A percentile compares a stretch with the other conserved stretches of the same genome.
Conservation (phyloP, 2,113 vertebrate genomes). For the Coryphaenoides rupestris region DNA sequence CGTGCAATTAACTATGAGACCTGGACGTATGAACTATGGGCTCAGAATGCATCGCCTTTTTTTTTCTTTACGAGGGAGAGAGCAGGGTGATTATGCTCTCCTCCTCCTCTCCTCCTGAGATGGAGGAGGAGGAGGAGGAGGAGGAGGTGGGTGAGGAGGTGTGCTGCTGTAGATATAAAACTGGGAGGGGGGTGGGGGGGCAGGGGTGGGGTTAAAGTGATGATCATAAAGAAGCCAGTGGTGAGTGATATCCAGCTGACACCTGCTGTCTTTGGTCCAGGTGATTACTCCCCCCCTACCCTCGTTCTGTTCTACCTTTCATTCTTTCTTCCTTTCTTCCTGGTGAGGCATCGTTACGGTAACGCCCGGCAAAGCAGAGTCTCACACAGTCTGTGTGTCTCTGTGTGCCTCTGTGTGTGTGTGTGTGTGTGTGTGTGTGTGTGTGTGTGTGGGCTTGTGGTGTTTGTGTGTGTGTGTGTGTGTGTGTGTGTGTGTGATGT, state of each 20-base stretch:
- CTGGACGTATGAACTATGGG: constrained; percentile 78
- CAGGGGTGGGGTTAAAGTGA: constrained; percentile 58
- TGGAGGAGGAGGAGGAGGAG: constrained; percentile 62
- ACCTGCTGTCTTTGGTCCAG: constrained; percentile 47
- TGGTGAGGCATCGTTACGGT: constrained; percentile 56
- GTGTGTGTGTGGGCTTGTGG: constrained; percentile 20
- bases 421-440: not conserved
- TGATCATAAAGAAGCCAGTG: constrained; percentile 60
- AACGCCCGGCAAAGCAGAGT: constrained; percentile 44
- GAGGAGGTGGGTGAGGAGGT: constrained; percentile 33
- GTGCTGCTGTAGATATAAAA: constrained; percentile 46
- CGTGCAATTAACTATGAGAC: constrained; percentile 85
- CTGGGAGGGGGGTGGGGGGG: too few relatives aligned
- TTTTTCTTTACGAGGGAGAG: constrained; percentile 67
- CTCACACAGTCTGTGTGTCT: too few relatives aligned
- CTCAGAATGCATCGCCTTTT: constrained; percentile 71
- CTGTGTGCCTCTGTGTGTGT: not conserved
- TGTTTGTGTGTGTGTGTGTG: not conserved
- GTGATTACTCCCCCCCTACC: constrained; percentile 48
- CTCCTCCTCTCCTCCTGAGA: constrained; percentile 46
- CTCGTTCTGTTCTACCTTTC: too few relatives aligned
- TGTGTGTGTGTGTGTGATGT: too few relatives aligned
- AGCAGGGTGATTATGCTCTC: constrained; percentile 48
- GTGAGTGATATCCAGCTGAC: constrained; percentile 60
- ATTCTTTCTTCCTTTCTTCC: constrained; percentile 27